phyloP scores from a whole-genome alignment of 2,888 invertebrate species.

The Girardia tigrina region DNA sequence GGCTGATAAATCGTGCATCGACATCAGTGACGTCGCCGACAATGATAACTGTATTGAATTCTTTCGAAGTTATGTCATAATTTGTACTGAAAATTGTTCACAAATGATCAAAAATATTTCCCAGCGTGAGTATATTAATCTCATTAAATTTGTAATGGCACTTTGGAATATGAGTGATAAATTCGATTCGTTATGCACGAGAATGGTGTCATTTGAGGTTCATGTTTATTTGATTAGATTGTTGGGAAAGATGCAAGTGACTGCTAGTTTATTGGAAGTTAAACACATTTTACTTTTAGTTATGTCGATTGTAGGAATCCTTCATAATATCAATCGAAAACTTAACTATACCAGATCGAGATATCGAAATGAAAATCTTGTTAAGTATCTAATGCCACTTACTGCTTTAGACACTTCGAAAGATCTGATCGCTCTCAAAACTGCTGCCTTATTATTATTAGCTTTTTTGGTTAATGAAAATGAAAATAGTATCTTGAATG shows the following conservation, averaged over 20 bases:
- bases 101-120: neutral
- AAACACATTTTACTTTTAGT: neutral
- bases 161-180: constrained; percentile 35
- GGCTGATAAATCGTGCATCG: neutral
- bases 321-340: constrained; percentile 33
- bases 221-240: constrained; percentile 12
- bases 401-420: constrained; percentile 9
- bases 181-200: constrained; percentile 2
- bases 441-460: constrained; percentile 29
- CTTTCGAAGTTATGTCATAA: neutral
- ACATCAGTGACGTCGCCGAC: neutral
- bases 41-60: neutral
- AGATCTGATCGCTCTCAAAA: neutral
- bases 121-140: constrained; percentile 8
- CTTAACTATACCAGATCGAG: neutral
- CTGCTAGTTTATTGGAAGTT: neutral
- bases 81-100: neutral
- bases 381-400: constrained; percentile 27
- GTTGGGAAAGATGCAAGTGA: neutral
- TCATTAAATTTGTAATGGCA: constrained; percentile 21
- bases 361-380: constrained; percentile 24
- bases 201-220: neutral
- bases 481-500: constrained; percentile 33
- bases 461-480: constrained; percentile 32
- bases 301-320: constrained; percentile 24